A percentile compares a stretch with the other conserved stretches of the same genome.
These are phyloP conservation scores for Elysia crispata DNA, from an alignment of 2,888 invertebrate species.

Conservation along the genomic window DNA sequence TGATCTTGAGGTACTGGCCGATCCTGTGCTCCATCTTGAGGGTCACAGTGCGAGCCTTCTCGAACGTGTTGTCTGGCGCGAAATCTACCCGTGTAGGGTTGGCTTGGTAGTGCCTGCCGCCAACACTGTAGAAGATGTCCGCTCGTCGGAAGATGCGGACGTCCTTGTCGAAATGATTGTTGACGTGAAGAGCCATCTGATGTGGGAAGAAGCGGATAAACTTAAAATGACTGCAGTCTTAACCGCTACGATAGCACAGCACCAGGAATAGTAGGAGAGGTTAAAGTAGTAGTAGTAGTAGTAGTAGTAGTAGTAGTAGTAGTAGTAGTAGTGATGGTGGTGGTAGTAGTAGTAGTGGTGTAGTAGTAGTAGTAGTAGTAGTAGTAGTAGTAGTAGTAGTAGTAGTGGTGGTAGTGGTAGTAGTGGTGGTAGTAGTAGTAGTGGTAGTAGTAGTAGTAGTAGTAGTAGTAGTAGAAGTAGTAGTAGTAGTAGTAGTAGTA, in stretches of 20 bases:
- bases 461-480: not conserved
- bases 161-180: slow-evolving; percentile 90
- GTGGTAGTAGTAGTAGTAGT: not conserved
- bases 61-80: slow-evolving; percentile 87
- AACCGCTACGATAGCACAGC: too few species aligned
- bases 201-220: too few species aligned
- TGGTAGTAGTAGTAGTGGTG: too few species aligned
- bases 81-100: slow-evolving; percentile 84
- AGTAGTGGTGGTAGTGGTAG: slow-evolving; percentile 26
- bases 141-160: slow-evolving; percentile 91
- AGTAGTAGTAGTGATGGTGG: slow-evolving; percentile 31
- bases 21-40: slow-evolving; percentile 89
- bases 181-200: slow-evolving; percentile 84
- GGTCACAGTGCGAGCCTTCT: slow-evolving; percentile 88
- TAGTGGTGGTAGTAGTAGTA: not conserved
- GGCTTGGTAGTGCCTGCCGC: slow-evolving; percentile 87
- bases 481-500: slow-evolving; percentile 9
- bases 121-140: slow-evolving; percentile 86
- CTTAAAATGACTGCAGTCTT: too few species aligned
- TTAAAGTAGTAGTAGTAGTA: not conserved
- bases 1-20: slow-evolving; percentile 87
- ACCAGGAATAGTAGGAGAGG: not conserved
- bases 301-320: slow-evolving; percentile 29
- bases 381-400: slow-evolving; percentile 26
- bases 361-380: too few species aligned